A percentile compares a stretch with the other conserved stretches of the same genome.
These are phyloP conservation scores for Porites evermanni DNA, from an alignment of 92 coral and sea anemone genomes.

Conservation along the genomic window DNA sequence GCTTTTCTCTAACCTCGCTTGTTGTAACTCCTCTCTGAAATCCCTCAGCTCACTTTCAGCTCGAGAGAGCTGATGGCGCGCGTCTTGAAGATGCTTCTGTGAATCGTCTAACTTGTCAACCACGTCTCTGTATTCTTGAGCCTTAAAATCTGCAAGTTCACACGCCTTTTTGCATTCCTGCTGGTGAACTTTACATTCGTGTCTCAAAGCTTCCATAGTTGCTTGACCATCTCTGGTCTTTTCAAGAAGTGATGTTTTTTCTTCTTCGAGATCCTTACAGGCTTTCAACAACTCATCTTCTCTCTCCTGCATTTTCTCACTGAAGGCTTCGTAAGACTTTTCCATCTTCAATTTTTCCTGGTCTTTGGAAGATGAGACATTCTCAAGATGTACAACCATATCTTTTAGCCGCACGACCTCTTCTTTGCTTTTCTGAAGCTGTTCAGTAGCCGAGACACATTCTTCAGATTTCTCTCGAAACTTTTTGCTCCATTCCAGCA, in stretches of 20 bases:
- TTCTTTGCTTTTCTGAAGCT: conserved; percentile 62
- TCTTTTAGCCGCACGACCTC: conserved; percentile 66
- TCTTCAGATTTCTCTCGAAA: conserved; percentile 79
- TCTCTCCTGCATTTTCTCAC: conserved; percentile 60
- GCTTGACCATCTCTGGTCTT: conserved; percentile 66
- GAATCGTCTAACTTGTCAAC: conserved; percentile 77
- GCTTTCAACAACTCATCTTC: conserved; percentile 61
- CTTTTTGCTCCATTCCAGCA: conserved; percentile 31
- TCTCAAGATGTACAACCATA: conserved; percentile 67
- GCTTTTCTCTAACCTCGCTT: conserved; percentile 23
- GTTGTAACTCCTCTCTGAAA: conserved; percentile 14
- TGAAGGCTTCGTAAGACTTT: conserved; percentile 64
- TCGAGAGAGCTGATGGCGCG: conserved; percentile 43
- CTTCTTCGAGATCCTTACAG: conserved; percentile 69
- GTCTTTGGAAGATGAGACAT: conserved; percentile 64
- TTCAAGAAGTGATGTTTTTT: conserved; percentile 55
- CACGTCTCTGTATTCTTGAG: conserved; percentile 76
- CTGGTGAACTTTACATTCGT: conserved; percentile 71
- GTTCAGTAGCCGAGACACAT: conserved; percentile 26
- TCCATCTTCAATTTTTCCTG: conserved; percentile 75
- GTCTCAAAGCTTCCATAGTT: conserved; percentile 69
- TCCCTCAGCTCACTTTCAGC: conserved; percentile 39
- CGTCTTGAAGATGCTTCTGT: conserved; percentile 67
- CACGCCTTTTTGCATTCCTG: conserved; percentile 81
- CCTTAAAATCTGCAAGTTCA: conserved; percentile 80